These are phyloP conservation scores for Mastomys natalensis DNA, from an alignment of 2,113 vertebrate genomes.

Conservation along the genomic window DNA sequence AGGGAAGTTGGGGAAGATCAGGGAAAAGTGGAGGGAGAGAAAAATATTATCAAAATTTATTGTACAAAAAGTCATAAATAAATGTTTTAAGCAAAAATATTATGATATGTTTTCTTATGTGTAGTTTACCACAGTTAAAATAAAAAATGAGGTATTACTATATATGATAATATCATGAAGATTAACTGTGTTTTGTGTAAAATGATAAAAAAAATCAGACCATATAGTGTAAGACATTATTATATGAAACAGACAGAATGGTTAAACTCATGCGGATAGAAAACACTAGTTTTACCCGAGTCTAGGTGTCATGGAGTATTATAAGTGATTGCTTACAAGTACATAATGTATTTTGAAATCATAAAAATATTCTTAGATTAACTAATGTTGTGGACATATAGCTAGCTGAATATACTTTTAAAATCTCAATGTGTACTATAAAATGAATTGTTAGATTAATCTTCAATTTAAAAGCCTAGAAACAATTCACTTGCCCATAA, in stretches of 20 bases:
- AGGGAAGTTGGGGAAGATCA: background rate
- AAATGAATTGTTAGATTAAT: background rate
- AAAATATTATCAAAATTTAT: background rate
- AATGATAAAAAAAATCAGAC: background rate
- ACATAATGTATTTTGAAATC: background rate
- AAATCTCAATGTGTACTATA: background rate
- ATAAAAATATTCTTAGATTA: slow-evolving; percentile 36
- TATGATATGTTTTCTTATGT: background rate
- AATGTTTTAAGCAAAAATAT: background rate
- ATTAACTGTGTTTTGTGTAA: background rate
- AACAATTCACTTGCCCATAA: background rate
- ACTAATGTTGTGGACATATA: background rate
- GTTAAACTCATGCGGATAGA: background rate
- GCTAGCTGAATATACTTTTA: slow-evolving; percentile 21
- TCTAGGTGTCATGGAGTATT: background rate
- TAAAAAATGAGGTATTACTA: background rate
- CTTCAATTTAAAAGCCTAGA: background rate
- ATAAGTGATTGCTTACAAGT: background rate
- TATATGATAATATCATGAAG: background rate
- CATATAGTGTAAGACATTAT: background rate
- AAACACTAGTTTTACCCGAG: background rate
- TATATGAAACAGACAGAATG: background rate
- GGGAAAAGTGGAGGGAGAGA: background rate
- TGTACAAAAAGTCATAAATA: background rate
- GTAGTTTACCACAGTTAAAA: background rate